Conservation (phyloP, 2,888 invertebrate genomes). For the Polyommatus iphigenia region DNA sequence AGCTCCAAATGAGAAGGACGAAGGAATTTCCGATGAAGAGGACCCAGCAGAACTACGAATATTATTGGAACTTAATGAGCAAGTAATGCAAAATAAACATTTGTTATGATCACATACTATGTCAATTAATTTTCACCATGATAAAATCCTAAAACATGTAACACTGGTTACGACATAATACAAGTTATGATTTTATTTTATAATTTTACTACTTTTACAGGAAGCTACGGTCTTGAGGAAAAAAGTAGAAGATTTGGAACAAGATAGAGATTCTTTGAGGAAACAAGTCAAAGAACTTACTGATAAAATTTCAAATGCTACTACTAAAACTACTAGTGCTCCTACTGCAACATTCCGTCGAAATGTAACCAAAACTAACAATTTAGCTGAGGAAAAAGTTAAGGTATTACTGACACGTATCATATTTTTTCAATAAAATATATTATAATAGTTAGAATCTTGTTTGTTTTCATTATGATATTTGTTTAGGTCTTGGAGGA, state of each 20-base stretch:
- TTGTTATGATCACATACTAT: background rate
- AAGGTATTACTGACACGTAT: conserved; percentile 64
- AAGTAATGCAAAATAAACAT: conserved; percentile 67
- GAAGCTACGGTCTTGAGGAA: conserved; percentile 90
- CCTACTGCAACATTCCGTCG: conserved; percentile 57
- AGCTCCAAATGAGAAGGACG: conserved; percentile 84
- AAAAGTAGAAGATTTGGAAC: conserved; percentile 91
- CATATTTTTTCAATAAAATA: background rate
- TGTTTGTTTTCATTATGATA: background rate
- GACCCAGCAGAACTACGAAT: conserved; percentile 91
- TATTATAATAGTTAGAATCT: background rate
- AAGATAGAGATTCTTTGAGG: conserved; percentile 86
- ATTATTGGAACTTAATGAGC: conserved; percentile 92
- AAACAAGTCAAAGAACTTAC: conserved; percentile 88
- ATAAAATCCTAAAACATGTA: background rate
- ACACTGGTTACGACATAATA: background rate
- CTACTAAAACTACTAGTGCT: conserved; percentile 59
- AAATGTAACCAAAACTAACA: conserved; percentile 64
- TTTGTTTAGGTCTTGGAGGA: conserved; percentile 81
- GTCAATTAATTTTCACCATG: background rate
- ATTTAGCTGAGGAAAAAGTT: conserved; percentile 84
- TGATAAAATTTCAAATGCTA: conserved; percentile 82
- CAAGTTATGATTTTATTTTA: background rate
- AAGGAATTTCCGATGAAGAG: conserved; percentile 88
- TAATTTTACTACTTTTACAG: conserved; percentile 51